Base-by-base conservation (phyloP, 2,113 vertebrate genomes). In the Burhinus bistriatus region DNA sequence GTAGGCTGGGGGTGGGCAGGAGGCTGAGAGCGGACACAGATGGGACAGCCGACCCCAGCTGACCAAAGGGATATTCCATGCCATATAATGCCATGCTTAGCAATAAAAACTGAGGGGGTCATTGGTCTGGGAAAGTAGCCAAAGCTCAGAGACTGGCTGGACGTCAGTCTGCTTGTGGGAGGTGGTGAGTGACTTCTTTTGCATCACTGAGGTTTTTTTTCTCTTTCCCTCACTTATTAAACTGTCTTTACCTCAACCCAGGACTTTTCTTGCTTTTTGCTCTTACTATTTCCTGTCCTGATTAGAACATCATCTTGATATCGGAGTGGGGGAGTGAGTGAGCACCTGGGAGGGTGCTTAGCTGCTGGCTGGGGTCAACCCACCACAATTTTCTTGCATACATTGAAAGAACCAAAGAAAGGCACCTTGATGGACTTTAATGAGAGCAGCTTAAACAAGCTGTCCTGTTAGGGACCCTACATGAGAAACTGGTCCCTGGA, bases 381-480 rank as follows among this genome's bases (percentile, higher is more conserved):
- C 13, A 38, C 15, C 11, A 15, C 34, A 44, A 1, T 51, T 92
- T 91, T 93, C 92, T 93, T 69, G 42, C 29, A 82, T 85, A 83
- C 73, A 62, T 62, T 93, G 87, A 93, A 94, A 84, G 81, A 95
- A 92, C 27, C 30, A 49, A 57, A 76, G 84, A 94, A 96, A 96
- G 89, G 58, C 55, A 66, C 22, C 45, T 85, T 96, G 91, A 91
- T 80, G 80, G 84, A 69, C 70, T 84, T 80, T 34, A 71, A 62
- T 52, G 52, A 93, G 71, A 44, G 40, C 40, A 40, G 17, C 58
- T 90, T 65, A 38, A 89, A 75, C 27, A 76, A 90, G 7, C 11
- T 29, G 26, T 66, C 42, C 8, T 49, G 7, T 51, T 72, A 70
- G 29, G 21, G 15, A 59, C 19, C 22, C 17, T n/a, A 54, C 6